Evolutionary conservation across 2,797 vertebrate species (phyloP).

Genomic region (Uromys caudimaculatus): DNA sequence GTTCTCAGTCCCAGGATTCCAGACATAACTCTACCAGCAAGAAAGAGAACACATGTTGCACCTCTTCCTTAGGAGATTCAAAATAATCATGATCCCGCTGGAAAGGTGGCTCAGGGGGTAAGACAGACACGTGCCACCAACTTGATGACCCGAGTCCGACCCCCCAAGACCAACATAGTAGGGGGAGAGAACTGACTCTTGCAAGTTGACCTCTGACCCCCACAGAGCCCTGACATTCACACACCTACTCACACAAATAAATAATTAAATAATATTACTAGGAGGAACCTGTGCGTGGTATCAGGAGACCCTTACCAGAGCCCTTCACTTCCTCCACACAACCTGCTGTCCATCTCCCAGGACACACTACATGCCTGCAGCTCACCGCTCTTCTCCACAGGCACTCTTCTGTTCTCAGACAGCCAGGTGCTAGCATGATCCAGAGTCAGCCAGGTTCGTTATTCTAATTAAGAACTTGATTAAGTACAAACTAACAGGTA

Average conservation of each 20-base stretch:
- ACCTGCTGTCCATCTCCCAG: background rate
- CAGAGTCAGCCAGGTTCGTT: background rate
- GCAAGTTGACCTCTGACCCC: background rate
- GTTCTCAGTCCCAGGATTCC: background rate
- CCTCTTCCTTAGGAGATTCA: background rate
- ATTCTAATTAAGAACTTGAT: background rate
- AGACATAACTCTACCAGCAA: background rate
- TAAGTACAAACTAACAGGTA: background rate
- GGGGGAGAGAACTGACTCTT: background rate
- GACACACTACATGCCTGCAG: background rate
- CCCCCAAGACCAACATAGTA: background rate
- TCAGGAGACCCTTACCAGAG: background rate
- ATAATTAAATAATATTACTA: background rate
- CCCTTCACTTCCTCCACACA: background rate
- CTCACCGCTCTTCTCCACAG: background rate
- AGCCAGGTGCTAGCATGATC: background rate
- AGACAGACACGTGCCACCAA: background rate
- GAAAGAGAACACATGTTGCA: background rate
- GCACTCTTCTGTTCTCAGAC: background rate
- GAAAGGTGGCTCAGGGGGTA: background rate
- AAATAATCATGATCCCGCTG: background rate
- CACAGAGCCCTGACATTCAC: background rate
- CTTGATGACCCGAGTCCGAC: background rate
- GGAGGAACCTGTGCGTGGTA: background rate
- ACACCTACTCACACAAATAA: background rate